Base-by-base conservation (phyloP, 2,888 invertebrate genomes). In the Morpho achilles region DNA sequence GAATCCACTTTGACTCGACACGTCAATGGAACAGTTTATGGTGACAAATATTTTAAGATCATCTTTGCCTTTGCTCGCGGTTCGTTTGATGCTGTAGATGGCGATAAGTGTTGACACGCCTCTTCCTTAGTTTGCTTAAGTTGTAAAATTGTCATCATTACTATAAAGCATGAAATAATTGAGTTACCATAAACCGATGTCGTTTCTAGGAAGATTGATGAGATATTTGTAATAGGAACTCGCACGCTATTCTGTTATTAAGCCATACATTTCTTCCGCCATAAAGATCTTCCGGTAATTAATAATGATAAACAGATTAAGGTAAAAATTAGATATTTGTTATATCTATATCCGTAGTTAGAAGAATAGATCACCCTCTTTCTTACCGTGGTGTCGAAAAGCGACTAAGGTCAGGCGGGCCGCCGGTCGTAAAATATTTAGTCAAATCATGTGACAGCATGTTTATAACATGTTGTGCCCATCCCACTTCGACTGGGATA, bases 41-140 rank as follows among this genome's bases (percentile, higher is more conserved):
- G 49, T 53, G 58, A 49, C 53, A 49, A 44, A n/a, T 58, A 32
- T 9, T 42, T 49, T 9, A 47, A 52, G 44, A n/a, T 22, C 53
- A 40, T 48, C 16, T 69, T 68, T 72, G 62, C 59, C 63, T 32
- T 16, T 42, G 66, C 51, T 6, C n/a, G 68, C 69, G 69, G 74
- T 65, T 59, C 64, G 69, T 72, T 69, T 69, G 70, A 70, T 55
- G 63, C 69, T 67, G 55, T 68, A 70, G 65, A 65, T 65, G 60
- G 61, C 65, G 67, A 61, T 65, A 67, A 67, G 67, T 72, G 69
- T 75, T 70, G 69, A 71, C 69, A 64, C 61, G 50, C 62, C 63
- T 43, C 46, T 53, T 53, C 55, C 57, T 50, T n/a, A n/a, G n/a
- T n/a, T n/a, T 22, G 59, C 42, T 49, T 43, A 42, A 58, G 62